Evolutionary conservation across 1,140 invertebrate genomes (phyloP).

Genomic region (Manduca sexta): DNA sequence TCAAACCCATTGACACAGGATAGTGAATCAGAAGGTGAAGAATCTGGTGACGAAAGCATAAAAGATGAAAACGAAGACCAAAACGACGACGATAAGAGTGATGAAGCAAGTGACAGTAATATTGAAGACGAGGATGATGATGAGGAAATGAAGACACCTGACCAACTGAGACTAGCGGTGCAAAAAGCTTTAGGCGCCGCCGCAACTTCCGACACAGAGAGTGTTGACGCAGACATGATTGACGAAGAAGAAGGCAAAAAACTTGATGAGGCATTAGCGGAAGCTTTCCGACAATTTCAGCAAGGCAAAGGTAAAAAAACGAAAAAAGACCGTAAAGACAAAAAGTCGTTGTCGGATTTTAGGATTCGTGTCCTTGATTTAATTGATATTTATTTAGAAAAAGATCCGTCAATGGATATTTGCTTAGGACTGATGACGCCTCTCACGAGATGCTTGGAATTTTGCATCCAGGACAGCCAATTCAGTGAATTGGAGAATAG

Average conservation of each 20-base stretch:
- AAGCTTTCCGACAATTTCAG: conserved; percentile 80
- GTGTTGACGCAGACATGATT: conserved; percentile 84
- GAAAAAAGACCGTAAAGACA: conserved; percentile 79
- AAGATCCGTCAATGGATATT: conserved; percentile 77
- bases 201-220: conserved; percentile 77
- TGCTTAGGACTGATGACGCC: conserved; percentile 79
- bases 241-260: conserved; percentile 83
- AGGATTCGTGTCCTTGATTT: conserved; percentile 81
- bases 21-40: conserved; percentile 12
- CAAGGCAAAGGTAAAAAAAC: conserved; percentile 74
- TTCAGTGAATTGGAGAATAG: conserved; percentile 79
- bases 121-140: conserved; percentile 68
- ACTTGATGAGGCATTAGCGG: conserved; percentile 79
- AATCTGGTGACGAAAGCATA: conserved; percentile 34
- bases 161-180: conserved; percentile 78
- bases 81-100: conserved; percentile 40
- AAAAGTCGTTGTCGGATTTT: conserved; percentile 80
- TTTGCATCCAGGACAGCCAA: conserved; percentile 78
- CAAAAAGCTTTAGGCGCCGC: conserved; percentile 76
- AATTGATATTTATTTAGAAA: conserved; percentile 80
- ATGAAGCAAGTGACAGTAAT: conserved; percentile 38
- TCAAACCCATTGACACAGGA: conserved; percentile 74
- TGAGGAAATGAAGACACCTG: conserved; percentile 77
- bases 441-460: conserved; percentile 78
- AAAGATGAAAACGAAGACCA: conserved; percentile 30